Evolutionary conservation across 1,140 invertebrate species (phyloP), one percentile per base, ranked within the genome.

Genomic region (Brachionus angularis): DNA sequence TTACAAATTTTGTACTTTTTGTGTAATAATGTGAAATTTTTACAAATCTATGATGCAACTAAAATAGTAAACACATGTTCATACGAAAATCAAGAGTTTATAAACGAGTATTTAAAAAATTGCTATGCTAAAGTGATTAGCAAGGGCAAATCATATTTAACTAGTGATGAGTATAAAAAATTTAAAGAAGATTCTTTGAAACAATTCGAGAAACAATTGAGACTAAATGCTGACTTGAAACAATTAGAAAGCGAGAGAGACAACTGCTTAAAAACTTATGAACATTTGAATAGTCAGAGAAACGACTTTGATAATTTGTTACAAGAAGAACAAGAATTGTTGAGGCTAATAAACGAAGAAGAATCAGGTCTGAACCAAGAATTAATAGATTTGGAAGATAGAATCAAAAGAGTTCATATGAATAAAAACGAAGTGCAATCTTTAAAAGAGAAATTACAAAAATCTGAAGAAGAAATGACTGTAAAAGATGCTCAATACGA

Each of bases 401-500:
- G 53, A 58, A 10, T 58, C n/a, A n/a, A n/a, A n/a, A n/a, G n/a
- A n/a, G n/a, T n/a, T n/a, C n/a, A n/a, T n/a, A n/a, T n/a, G n/a
- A n/a, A n/a, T n/a, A n/a, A 10, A 58, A 58, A 12, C 33, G 36
- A 25, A 58, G 39, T 39, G 53, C 2, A 4, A 36, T 58, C 3
- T 23, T 58, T 8, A 58, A 23, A 21, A 58, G 21, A 14, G 53
- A 58, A n/a, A n/a, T n/a, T 58, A 34, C 33, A 21, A 18, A 23
- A 27, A 5, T 58, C 8, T 58, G 5, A 58, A 23, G 23, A 34
- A 58, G 62, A 67, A 7, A 42, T 36, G 29, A 42, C 62, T 18
- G 47, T 31, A 7, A 67, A 67, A 47, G 62, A 50, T n/a, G 62
- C 62, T n/a, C 62, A 67, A 47, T 67, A 67, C 36, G 62, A 67